Evolutionary conservation across 1,140 invertebrate species (phyloP).

Genomic region (Drosophila novamexicana): DNA sequence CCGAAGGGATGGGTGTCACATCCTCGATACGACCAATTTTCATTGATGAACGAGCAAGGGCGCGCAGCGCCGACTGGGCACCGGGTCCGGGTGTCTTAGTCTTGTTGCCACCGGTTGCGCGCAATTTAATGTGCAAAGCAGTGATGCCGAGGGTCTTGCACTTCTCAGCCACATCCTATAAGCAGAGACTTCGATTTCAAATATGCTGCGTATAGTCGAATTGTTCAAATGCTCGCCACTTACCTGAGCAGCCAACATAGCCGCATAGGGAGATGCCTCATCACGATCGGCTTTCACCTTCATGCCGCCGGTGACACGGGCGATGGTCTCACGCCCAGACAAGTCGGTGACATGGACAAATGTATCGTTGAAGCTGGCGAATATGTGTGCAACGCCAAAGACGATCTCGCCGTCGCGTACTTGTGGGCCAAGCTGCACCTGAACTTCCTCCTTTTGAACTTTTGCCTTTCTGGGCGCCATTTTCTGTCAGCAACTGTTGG

Average conservation of each 20-base stretch:
- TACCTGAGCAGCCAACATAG: constrained; percentile 99
- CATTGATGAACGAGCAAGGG: constrained; percentile 99
- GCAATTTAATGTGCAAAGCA: constrained; percentile 98
- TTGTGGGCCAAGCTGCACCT: constrained; percentile 98
- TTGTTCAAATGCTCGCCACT: background rate
- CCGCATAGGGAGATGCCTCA: constrained; percentile 99
- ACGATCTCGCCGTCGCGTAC: constrained; percentile 98
- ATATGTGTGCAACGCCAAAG: constrained; percentile 99
- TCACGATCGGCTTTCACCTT: constrained; percentile 99
- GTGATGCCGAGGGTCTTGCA: constrained; percentile 98
- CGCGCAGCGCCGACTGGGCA: constrained; percentile 98
- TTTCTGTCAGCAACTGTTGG: constrained; percentile 68
- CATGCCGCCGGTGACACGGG: constrained; percentile 99
- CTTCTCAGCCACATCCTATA: constrained; percentile 98
- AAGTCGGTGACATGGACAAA: constrained; percentile 99
- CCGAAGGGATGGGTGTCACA: constrained; percentile 99
- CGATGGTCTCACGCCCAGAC: constrained; percentile 99
- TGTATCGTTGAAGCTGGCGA: constrained; percentile 99
- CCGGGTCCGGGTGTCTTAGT: constrained; percentile 99
- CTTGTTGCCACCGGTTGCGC: constrained; percentile 99
- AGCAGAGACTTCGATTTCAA: constrained; percentile 25
- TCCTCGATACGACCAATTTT: constrained; percentile 99
- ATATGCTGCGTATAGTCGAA: background rate
- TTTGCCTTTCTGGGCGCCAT: constrained; percentile 99
- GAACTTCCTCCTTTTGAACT: constrained; percentile 97